Base-by-base conservation (phyloP, 2,888 invertebrate species). In the Mesorhabditis sp. region DNA sequence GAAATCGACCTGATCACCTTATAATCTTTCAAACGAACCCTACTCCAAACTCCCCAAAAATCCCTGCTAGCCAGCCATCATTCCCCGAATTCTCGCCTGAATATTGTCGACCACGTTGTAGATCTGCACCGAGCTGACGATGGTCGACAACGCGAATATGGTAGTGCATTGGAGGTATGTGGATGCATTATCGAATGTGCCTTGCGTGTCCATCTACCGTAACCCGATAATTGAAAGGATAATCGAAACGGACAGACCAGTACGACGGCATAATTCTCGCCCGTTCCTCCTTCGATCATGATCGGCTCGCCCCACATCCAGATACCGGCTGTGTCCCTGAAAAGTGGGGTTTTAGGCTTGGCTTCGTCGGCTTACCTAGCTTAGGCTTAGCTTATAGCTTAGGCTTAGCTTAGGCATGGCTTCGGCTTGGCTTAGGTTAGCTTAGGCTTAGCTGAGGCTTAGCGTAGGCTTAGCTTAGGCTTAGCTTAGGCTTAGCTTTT, bases 81-180 rank as follows among this genome's bases (percentile, higher is more conserved):
- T 28, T 28, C 1, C 28, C 28, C 28, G 28, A 28, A 28, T 28
- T 28, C 28, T 28, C 28, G 66, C 70, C 66, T 96, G 95, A 72
- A 97, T 94, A 87, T 96, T 96, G 87, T 94, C 93, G 70, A 94
- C 93, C 73, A 97, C 89, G 89, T 97, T 97, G 87, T 93, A 97
- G 71, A 94, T 92, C 83, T 95, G 95, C 68, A 96, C 93, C 10
- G 95, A 95, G 73, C 95, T 94, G 70, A 96, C 89, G 94, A 97
- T 95, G 64, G 97, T 96, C 87, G 95, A 95, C 28, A 98, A 90
- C 2, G 97, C 96, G 89, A 97, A 97, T 67, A 98, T 93, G 4
- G 96, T 97, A 63, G 96, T 96, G 88, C 94, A 95, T 88, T 97
- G 95, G 69, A 75, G 75, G 68, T 78, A 78, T 62, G 95, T 96